Evolutionary conservation across 2,888 invertebrate species (phyloP), one percentile per base, ranked within the genome.

Genomic region (Apoda limacodes): DNA sequence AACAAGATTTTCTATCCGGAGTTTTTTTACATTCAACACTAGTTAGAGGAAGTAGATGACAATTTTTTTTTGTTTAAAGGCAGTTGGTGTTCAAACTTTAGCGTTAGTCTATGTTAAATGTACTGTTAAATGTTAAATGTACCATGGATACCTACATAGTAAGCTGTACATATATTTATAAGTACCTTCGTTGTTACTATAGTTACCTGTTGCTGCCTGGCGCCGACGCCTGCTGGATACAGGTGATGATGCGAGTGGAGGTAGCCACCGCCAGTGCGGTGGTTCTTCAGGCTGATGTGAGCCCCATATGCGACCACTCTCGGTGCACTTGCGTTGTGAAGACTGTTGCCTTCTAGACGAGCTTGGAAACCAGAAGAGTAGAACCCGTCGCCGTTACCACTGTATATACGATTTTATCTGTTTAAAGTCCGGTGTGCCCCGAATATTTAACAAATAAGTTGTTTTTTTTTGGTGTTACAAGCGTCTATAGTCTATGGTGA

Each of bases 291-390:
- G 1, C 96, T 93, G 28, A 98, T 82, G 14, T 88, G 63, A 1
- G 96, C 92, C 0, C 95, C 96, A 64, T 91, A 97, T 0, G 96
- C 94, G 11, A 97, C 85, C 37, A 91, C 87, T 28, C 88, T 83
- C 1, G 97, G 97, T 85, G 97, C 95, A 55, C 90, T 93, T 3
- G 95, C 94, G 72, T 96, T 96, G 67, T 94, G 89, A 9, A 98
- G 78, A 29, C 93, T 93, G 75, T 98, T 98, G 10, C 97, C 97
- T 58, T 90, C 86, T 17, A 98, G 78, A 22, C 92, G 89, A 0
- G 96, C 95, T 72, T 98, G 97, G 74, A 98, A 98, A 7, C 93
- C 95, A 1, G 97, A 97, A 51, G 95, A 96, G 65, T 94, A 98
- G 76, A 97, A 97, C 1, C 97, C 97, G 71, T 98, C 97, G 9